Conservation (phyloP, 2,797 vertebrate species). For the Etheostoma perlongum region DNA sequence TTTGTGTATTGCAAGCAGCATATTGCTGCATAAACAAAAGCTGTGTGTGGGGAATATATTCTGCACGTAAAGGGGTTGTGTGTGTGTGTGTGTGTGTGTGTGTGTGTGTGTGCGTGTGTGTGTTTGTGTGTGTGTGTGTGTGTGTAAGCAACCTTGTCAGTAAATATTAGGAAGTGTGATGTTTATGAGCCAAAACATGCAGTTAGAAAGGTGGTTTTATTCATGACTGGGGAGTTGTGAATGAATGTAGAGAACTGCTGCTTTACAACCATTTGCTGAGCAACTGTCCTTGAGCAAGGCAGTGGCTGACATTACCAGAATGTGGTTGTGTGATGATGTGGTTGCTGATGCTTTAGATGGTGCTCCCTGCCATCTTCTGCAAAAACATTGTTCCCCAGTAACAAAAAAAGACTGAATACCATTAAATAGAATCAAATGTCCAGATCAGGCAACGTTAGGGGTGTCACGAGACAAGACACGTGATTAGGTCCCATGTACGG, state of each 20-base stretch:
- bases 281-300: constrained; percentile 1
- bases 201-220: neutral
- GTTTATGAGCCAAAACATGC: constrained; percentile 20
- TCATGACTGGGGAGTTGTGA: neutral
- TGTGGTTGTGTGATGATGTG: neutral
- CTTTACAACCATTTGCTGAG: neutral
- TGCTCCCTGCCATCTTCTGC: too few species aligned
- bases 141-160: constrained; percentile 17
- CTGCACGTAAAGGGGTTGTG: constrained; percentile 25
- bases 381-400: too few species aligned
- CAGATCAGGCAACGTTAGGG: too few species aligned
- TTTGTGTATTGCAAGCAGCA: constrained; percentile 32
- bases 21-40: constrained; percentile 58
- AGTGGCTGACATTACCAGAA: neutral
- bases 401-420: too few species aligned
- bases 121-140: neutral
- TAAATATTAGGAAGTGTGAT: constrained; percentile 35
- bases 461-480: too few species aligned
- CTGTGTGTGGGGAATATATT: constrained; percentile 37
- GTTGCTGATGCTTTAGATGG: neutral
- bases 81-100: constrained; percentile 8
- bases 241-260: neutral
- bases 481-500: too few species aligned
- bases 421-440: too few species aligned
- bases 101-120: neutral